These are phyloP conservation scores for Stegana nigrithorax DNA, from an alignment of 2,888 invertebrate genomes.

Conservation along the genomic window DNA sequence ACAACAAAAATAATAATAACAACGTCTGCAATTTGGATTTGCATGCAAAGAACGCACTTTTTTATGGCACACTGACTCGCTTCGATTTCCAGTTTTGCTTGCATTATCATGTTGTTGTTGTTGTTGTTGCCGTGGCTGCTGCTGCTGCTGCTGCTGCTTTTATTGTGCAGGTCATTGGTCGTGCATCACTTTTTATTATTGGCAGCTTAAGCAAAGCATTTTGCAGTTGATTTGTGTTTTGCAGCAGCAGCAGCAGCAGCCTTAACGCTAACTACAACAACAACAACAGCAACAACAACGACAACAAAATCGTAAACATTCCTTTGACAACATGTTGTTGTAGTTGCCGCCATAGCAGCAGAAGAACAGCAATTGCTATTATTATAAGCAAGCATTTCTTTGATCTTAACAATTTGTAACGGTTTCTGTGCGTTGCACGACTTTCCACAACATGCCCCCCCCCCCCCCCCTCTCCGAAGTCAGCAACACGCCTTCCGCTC, in stretches of 20 bases:
- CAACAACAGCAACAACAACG: background rate
- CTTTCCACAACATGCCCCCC: too few relatives aligned
- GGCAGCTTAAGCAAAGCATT: background rate
- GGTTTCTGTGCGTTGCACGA: too few relatives aligned
- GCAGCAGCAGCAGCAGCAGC: conserved; percentile 37
- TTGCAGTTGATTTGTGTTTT: background rate
- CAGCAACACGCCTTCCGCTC: too few relatives aligned
- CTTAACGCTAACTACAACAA: background rate
- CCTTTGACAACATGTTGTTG: too few relatives aligned
- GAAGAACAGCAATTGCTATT: too few relatives aligned
- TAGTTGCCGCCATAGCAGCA: too few relatives aligned
- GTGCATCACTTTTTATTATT: background rate
- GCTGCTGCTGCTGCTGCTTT: background rate
- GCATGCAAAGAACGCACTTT: background rate
- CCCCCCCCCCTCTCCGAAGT: too few relatives aligned
- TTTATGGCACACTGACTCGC: background rate
- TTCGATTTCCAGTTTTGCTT: background rate
- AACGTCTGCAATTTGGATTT: background rate
- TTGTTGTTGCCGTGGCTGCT: background rate
- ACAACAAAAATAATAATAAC: too few relatives aligned
- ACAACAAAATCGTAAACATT: too few relatives aligned
- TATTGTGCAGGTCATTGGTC: conserved; percentile 1
- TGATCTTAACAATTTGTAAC: too few relatives aligned
- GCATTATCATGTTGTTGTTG: background rate
- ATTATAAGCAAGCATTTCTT: too few relatives aligned